A percentile compares a stretch with the other conserved stretches of the same genome.
phyloP scores from a whole-genome alignment of 2,888 invertebrate genomes.

The Octonoba sinensis region DNA sequence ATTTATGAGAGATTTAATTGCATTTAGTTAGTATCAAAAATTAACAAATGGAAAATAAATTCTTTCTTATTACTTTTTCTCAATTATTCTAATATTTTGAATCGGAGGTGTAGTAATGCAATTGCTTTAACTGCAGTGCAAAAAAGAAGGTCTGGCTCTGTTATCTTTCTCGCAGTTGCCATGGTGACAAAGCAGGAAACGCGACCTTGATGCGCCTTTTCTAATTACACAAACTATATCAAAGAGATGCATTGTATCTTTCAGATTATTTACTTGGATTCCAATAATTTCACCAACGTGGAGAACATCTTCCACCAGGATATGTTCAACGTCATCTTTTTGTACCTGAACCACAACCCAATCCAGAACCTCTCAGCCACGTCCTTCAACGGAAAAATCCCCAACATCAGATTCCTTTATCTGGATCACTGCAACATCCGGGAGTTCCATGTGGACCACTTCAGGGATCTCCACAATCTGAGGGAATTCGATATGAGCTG shows the following conservation, averaged over 20 bases:
- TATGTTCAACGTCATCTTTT: constrained; percentile 18
- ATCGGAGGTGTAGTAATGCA: no score
- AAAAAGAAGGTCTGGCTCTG: no score
- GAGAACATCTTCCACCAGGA: constrained; percentile 24
- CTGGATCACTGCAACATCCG: constrained; percentile 44
- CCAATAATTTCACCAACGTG: constrained; percentile 38
- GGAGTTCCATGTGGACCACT: constrained; percentile 19
- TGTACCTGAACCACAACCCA: constrained; percentile 38
- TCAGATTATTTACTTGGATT: constrained; percentile 51
- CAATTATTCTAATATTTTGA: no score
- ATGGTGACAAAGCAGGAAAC: no score
- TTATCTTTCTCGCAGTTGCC: no score
- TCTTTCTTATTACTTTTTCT: no score
- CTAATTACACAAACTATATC: no score
- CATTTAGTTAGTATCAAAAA: no score
- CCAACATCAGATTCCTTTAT: constrained; percentile 20
- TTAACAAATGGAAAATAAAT: no score
- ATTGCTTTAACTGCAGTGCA: no score
- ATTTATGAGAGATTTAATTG: no score
- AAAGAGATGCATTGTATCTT: background rate
- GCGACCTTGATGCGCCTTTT: no score
- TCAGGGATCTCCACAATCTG: background rate
- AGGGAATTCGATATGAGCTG: constrained; percentile 31
- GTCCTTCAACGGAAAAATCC: constrained; percentile 36
- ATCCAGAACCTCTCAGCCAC: background rate